Base-by-base conservation (phyloP, 64 coral and sea anemone species). In the Hydrozoanthus tunicans region DNA sequence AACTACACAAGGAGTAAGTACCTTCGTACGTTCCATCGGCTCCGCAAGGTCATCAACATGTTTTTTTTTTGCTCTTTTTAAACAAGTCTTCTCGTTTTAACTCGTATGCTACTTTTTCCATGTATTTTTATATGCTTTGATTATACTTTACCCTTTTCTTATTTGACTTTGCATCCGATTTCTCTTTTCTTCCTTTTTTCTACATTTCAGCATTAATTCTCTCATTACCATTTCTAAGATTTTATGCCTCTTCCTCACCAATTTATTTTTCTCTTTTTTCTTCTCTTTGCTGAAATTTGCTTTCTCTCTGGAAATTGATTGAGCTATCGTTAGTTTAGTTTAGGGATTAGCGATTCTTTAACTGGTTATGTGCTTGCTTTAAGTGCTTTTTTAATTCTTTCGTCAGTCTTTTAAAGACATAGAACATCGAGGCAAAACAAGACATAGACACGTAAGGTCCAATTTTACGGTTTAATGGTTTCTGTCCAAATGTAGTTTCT, bases 1-100 rank as follows among this genome's bases (percentile, higher is more conserved):
- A 88, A 26, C 66, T 88, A 59, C 84, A 88, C 25, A 88, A 88
- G 74, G 84, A 88, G 84, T 88, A 73, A 88, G 84, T 11, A 17
- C 9, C 6, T 32, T 10, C 13, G 24, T 10, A 12, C 32, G 32
- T 43, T 43, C 32, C 32, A 43, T 43, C 32, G 32, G 32, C 32
- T 43, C 32, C 32, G 32, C 32, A 43, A 43, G 32, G 0, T 43
- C 32, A 43, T 20, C 20, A 78, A 81, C 3, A 3, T 26, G 1
- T 81, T 62, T 6, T 57, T 1, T 43, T 43, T 43, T 43, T 43
- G 32, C 32, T 43, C 32, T 43, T 43, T 43, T 55, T 14, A 5
- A 13, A 72, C 69, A 72, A 43, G 63, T 65, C 8, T 59, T 61
- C 59, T 60, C 1, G 5, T 64, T 51, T 64, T 52, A 43, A 52